Evolutionary conservation across 1,140 invertebrate species (phyloP).

Genomic region (Caenorhabditis inopinata): DNA sequence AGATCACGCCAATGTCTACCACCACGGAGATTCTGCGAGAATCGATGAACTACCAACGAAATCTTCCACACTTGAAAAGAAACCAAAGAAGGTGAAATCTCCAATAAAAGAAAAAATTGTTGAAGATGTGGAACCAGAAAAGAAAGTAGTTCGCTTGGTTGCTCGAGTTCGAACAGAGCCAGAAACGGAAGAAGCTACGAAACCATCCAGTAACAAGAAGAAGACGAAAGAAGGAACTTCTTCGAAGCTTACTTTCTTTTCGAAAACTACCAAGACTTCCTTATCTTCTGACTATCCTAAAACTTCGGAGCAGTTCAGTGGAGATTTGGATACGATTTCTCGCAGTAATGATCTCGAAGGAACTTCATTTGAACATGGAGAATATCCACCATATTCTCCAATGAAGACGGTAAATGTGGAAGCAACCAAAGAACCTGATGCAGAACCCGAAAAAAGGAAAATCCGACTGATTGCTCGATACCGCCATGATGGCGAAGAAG

Average conservation of each 20-base stretch:
- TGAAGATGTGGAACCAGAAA: not conserved
- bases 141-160: not conserved
- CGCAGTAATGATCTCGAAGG: not conserved
- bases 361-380: not conserved
- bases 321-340: not conserved
- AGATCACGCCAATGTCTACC: constrained; percentile 43
- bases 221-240: not conserved
- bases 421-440: not conserved
- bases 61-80: constrained; percentile 22
- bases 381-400: not conserved
- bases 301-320: not conserved
- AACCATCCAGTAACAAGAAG: not conserved
- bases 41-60: not conserved
- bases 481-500: constrained; percentile 43
- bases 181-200: not conserved
- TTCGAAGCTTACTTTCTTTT: not conserved
- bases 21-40: constrained; percentile 32
- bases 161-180: not conserved
- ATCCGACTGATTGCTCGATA: not conserved
- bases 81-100: constrained; percentile 44
- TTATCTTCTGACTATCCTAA: not conserved
- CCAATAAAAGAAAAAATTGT: not conserved
- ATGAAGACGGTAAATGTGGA: not conserved
- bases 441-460: constrained; percentile 2
- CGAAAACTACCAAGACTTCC: not conserved